Percentiles rank a stretch among this genome's conserved stretches.
phyloP scores from a whole-genome alignment of 2,113 vertebrate species.

The Burhinus bistriatus region DNA sequence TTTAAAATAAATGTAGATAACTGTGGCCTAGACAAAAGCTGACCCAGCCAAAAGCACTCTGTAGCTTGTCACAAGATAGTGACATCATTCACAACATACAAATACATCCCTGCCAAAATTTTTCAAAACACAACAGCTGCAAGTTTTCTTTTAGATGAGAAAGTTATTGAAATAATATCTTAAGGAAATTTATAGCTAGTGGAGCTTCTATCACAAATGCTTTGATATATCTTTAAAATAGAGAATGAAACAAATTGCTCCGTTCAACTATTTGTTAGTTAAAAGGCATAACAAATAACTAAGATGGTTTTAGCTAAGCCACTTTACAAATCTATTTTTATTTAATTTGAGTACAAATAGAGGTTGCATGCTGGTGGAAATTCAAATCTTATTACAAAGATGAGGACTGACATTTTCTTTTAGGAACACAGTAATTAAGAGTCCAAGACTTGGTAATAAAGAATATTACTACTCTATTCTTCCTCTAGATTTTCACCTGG shows the following conservation, averaged over 20 bases:
- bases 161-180: neutral
- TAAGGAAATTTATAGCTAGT: neutral
- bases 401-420: neutral
- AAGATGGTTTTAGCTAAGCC: neutral
- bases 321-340: neutral
- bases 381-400: neutral
- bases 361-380: neutral
- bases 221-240: neutral
- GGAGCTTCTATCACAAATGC: neutral
- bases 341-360: neutral
- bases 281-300: neutral
- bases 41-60: conserved; percentile 14
- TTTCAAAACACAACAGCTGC: conserved; percentile 50
- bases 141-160: conserved; percentile 23
- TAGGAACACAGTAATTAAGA: neutral
- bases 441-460: neutral
- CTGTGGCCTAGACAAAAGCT: neutral
- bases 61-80: conserved; percentile 56
- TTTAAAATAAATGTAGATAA: conserved; percentile 12
- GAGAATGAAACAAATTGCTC: neutral
- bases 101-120: conserved; percentile 25
- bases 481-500: neutral
- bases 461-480: neutral
- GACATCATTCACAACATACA: conserved; percentile 39
- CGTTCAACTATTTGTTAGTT: neutral